Conservation (phyloP, 1,140 invertebrate species). For the Philaenus spumarius region DNA sequence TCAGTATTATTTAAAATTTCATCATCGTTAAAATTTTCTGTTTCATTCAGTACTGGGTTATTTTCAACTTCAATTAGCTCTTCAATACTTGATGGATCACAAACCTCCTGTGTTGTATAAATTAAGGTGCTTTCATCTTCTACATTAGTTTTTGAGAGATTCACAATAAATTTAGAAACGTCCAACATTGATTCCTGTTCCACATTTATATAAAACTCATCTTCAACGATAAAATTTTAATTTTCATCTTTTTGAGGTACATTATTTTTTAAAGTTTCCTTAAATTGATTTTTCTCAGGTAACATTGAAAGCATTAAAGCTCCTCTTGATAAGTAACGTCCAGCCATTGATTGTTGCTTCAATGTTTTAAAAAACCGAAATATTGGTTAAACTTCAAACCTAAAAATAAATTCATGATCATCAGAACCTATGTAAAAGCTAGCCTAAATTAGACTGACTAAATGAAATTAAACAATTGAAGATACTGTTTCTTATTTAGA, state of each 20-base stretch:
- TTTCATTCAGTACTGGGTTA: background rate
- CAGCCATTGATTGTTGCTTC: no score
- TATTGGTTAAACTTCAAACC: no score
- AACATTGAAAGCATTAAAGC: background rate
- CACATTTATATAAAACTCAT: background rate
- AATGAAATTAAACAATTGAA: no score
- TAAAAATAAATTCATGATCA: no score
- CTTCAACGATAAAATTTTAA: background rate
- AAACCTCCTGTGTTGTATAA: background rate
- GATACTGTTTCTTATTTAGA: no score
- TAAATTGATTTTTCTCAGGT: constrained; percentile 6
- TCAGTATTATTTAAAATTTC: background rate
- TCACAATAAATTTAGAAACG: background rate
- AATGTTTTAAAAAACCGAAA: no score
- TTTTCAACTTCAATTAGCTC: no score
- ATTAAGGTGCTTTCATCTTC: background rate
- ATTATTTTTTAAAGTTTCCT: constrained; percentile 2
- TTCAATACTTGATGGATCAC: background rate
- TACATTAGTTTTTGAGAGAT: background rate
- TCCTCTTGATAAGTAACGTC: constrained; percentile 19
- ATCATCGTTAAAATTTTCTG: background rate
- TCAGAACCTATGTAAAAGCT: no score
- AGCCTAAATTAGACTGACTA: no score
- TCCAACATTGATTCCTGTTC: background rate
- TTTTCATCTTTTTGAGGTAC: background rate